A percentile compares a stretch with the other conserved stretches of the same genome.
phyloP scores from a whole-genome alignment of 2,113 vertebrate species.

The Psittacara wagleri region DNA sequence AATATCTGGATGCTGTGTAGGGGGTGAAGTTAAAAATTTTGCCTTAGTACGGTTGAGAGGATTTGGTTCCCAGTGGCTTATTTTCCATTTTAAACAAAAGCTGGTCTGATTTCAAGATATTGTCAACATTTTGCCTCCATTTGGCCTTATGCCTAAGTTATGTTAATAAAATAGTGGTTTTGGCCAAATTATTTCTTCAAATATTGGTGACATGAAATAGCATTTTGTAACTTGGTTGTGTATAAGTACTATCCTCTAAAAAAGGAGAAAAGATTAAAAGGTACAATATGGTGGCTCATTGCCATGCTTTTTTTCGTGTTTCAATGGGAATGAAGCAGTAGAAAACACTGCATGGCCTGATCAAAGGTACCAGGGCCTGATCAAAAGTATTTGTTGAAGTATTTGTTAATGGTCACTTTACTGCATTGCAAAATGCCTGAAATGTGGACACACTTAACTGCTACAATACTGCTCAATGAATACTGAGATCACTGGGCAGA shows the following conservation, averaged over 20 bases:
- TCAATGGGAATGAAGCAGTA: not conserved
- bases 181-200: not conserved
- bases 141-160: not conserved
- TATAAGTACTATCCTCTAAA: not conserved
- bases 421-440: not conserved
- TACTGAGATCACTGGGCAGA: not conserved
- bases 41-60: not conserved
- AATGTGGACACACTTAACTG: not conserved
- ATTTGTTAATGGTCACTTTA: not conserved
- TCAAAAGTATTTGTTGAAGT: not conserved
- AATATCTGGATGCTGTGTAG: not conserved
- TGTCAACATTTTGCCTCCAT: not conserved
- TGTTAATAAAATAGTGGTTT: not conserved
- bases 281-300: not conserved
- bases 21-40: not conserved
- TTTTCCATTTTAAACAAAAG: not conserved
- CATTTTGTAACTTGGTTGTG: not conserved
- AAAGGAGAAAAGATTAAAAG: not conserved
- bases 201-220: not conserved
- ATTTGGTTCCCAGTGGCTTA: not conserved
- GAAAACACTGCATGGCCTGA: not conserved
- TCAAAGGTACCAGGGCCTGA: not conserved
- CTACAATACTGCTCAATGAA: not conserved
- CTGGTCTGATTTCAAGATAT: not conserved
- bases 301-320: not conserved